Evolutionary conservation across 2,888 invertebrate species (phyloP).

Genomic region (Morinoia aosen): DNA sequence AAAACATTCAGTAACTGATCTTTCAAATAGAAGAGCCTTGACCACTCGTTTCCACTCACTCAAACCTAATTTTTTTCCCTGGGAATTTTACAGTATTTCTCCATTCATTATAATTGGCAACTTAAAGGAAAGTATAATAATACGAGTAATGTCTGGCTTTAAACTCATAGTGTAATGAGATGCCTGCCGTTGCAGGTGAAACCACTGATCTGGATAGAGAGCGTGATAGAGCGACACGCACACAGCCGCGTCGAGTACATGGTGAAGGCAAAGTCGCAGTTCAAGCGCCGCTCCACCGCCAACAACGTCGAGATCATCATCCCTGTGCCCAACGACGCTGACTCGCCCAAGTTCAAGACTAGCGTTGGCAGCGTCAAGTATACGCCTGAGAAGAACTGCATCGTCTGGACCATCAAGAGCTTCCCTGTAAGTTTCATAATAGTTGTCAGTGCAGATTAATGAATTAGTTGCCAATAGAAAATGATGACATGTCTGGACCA

Average conservation of each 20-base stretch:
- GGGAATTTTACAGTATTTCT: no score
- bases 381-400: slow-evolving; percentile 95
- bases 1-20: no score
- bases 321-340: slow-evolving; percentile 96
- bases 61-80: no score
- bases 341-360: slow-evolving; percentile 98
- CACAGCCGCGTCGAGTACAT: slow-evolving; percentile 98
- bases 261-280: slow-evolving; percentile 99
- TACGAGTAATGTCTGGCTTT: no score
- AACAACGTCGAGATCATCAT: slow-evolving; percentile 99
- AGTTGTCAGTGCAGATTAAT: no score
- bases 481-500: slow-evolving; percentile 99
- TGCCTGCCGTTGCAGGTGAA: slow-evolving; percentile 76
- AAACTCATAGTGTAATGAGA: no score
- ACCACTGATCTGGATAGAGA: slow-evolving; percentile 98
- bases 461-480: background rate
- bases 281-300: slow-evolving; percentile 96
- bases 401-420: slow-evolving; percentile 97
- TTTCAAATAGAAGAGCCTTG: no score
- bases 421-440: slow-evolving; percentile 79
- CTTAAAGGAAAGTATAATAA: no score
- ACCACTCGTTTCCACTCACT: no score
- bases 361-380: slow-evolving; percentile 97
- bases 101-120: no score
- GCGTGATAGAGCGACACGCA: slow-evolving; percentile 96